Base-by-base conservation (phyloP, 2,113 vertebrate genomes). In the Equus przewalskii region DNA sequence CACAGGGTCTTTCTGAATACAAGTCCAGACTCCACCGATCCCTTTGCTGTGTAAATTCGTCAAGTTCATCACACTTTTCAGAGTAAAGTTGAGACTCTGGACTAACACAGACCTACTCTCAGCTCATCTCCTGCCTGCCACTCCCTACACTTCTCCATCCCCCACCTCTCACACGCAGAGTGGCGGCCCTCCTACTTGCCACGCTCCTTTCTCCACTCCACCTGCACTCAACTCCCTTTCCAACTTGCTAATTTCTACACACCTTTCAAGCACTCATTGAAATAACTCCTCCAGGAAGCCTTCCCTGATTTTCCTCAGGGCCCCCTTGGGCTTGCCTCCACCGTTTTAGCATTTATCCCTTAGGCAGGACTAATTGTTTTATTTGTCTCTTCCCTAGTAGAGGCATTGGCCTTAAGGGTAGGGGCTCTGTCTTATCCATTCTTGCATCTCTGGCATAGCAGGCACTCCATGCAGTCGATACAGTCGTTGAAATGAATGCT, bases 401-500 rank as follows among this genome's bases (percentile, higher is more conserved):
- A 72, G 12, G 67, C 28, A 33, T 73, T 72, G 30, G 79, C 46
- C 44, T 62, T 26, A n/a, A 84, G 51, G 62, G 30, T 9, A 75
- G 13, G 30, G 44, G 8, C 30, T 58, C 41, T 54, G 18, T 83
- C 26, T 51, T 81, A 60, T 3, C n/a, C 70, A 49, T 24, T 88
- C 65, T 80, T 13, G 26, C 26, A 33, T 69, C 36, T 64, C 49
- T 64, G 36, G 60, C 46, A 26, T 8, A n/a, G 69, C 15, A 54
- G n/a, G 51, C 51, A 33, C 16, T 69, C 0, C 8, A 85, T 24
- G 69, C 30, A 73, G 58, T 69, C 0, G 11, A 85, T 24, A 64
- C 30, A 73, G 58, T 36, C 87, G 89, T 60, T 84, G 83, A 93
- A 94, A 64, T 65, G 70, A 75, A 87, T 44, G 70, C 33, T 54